Percentiles rank a stretch among this genome's conserved stretches.
Conservation (phyloP, 2,113 vertebrate species). For the Chinchilla lanigera region DNA sequence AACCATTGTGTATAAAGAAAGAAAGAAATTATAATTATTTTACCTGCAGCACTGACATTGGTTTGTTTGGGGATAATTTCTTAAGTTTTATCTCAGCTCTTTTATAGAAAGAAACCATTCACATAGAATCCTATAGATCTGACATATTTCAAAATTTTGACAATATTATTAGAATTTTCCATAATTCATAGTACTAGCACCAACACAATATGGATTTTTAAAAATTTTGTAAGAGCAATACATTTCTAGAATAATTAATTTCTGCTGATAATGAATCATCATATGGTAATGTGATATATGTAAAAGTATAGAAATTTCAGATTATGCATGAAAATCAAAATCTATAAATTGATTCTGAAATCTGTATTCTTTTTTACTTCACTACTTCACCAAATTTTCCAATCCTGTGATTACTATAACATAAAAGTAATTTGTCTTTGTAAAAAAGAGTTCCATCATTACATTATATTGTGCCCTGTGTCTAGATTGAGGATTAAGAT, state of each 20-base stretch:
- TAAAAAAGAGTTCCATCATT: constrained; percentile 21
- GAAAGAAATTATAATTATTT: neutral
- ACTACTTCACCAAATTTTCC: neutral
- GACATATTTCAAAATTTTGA: neutral
- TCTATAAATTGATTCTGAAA: constrained; percentile 21
- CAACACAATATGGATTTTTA: constrained; percentile 14
- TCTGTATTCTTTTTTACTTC: neutral
- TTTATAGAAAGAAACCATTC: neutral
- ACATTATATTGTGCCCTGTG: neutral
- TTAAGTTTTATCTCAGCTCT: neutral
- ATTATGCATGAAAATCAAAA: neutral
- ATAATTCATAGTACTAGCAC: neutral
- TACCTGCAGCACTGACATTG: neutral
- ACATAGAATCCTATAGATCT: neutral
- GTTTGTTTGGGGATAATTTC: neutral
- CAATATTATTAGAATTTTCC: neutral
- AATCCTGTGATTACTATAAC: neutral
- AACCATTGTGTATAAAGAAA: neutral
- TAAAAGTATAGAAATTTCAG: neutral
- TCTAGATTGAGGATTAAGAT: neutral
- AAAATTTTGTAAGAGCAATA: neutral
- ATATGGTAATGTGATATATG: neutral
- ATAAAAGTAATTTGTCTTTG: neutral
- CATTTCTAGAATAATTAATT: neutral
- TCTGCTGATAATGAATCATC: neutral